A percentile compares a stretch with the other conserved stretches of the same genome.
phyloP scores from a whole-genome alignment of 2,113 vertebrate genomes.

The Vulpes vulpes region DNA sequence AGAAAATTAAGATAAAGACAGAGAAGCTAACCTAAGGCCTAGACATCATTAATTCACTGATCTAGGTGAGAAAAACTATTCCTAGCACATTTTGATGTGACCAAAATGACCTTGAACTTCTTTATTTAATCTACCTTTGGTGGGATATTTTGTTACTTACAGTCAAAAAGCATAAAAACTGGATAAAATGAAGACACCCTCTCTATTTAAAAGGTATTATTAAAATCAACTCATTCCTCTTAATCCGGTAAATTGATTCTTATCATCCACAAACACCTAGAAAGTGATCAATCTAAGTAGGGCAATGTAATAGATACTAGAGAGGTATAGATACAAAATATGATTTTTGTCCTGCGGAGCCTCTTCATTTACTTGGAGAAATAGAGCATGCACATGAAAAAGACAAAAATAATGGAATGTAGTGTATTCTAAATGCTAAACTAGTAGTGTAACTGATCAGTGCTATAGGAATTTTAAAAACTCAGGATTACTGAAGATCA shows the following conservation, averaged over 20 bases:
- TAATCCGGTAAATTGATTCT: neutral
- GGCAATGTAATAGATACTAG: neutral
- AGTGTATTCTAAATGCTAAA: neutral
- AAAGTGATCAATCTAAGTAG: neutral
- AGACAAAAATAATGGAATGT: neutral
- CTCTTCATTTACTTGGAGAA: neutral
- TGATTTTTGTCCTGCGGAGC: neutral
- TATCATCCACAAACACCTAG: neutral
- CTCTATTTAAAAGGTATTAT: neutral
- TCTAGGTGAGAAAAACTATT: neutral
- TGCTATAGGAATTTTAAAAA: neutral
- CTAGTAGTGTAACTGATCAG: neutral
- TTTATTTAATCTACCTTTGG: neutral
- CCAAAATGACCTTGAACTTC: neutral
- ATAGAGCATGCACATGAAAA: neutral
- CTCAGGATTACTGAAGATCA: neutral
- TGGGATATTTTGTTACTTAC: neutral
- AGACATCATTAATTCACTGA: neutral
- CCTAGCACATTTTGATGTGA: neutral
- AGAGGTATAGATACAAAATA: neutral
- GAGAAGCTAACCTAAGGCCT: neutral
- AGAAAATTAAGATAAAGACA: neutral
- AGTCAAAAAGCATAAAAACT: neutral
- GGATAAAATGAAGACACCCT: neutral
- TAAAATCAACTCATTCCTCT: neutral